Base-by-base conservation (phyloP, 2,113 vertebrate species). In the Corynorhinus townsendii region DNA sequence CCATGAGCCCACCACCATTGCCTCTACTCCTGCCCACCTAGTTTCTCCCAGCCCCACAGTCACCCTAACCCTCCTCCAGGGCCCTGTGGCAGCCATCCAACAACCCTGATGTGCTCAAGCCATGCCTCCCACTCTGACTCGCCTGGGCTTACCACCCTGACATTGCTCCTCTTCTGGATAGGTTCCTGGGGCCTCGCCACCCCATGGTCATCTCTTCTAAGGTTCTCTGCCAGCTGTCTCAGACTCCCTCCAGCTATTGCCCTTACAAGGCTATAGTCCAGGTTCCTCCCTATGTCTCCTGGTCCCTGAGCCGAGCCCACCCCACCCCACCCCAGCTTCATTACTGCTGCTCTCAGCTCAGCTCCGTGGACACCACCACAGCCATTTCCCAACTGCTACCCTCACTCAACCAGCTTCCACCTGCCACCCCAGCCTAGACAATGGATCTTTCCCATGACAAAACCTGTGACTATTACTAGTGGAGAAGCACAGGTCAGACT, bases 1-100 rank as follows among this genome's bases (percentile, higher is more conserved):
- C 1, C 0, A 2, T 4, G 7, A 40, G 15, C 10, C 17, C 38
- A 30, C 19, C n/a, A 14, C 17, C 12, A 9, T 0, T 3, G 79
- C 30, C 33, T n/a, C 80, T 12, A 1, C 5, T 35, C 72, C 24
- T 5, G 22, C 19, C n/a, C 43, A 20, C 7, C 11, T 4, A 24
- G 12, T 38, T 4, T n/a, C 8, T 14, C 28, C 35, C 11, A 0
- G 3, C 2, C 11, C 10, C 40, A 7, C 33, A 4, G 20, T 30
- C 15, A 2, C 35, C 20, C 15, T 7, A 26, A 0, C 12, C 49
- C 28, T 38, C 69, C 30, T 17, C 7, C 28, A 15, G 0, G 16
- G 9, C 10, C 14, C 54, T 22, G n/a, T 1, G 43, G 43, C 64
- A 26, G 0, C 3, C 81, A 30, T 14, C 33, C 9, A 16, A 5